Base-by-base conservation (phyloP, 2,888 invertebrate genomes). In the Cryptosula pallasiana region DNA sequence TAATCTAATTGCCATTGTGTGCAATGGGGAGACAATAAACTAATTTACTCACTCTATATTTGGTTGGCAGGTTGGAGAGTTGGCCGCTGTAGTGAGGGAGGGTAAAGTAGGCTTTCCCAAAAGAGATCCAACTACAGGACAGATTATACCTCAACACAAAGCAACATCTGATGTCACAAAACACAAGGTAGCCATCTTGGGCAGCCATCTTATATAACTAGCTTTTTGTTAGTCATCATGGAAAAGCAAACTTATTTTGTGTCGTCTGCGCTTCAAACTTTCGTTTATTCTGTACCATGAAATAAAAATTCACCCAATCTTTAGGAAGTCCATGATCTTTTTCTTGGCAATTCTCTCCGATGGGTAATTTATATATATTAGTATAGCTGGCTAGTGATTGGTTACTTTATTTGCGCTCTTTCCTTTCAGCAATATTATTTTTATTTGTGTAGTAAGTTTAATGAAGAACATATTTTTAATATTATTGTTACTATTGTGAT, bases 101-200 rank as follows among this genome's bases (percentile, higher is more conserved):
- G 76, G 78, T 35, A 73, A 75, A 58, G 78, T 78, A 1, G 80
- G 80, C 29, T 76, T 76, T 57, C 80, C 80, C 0, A 71, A 73
- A 29, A 73, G 77, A 45, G 79, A 80, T 69, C 76, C 76, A 0
- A 58, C 58, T 23, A 79, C 78, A 1, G 79, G 79, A 23, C 45
- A 72, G 34, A 54, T 79, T 35, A 35, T 73, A 20, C 71, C 76
- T 69, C 76, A 77, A 55, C 76, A 76, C 55, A 71, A 77, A 5
- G 69, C 72, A 3, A 69, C 75, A 13, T 73, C 76, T 23, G 78
- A 79, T 71, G 76, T 79, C 57, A 77, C 78, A 23, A 74, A 76
- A 55, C 36, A 55, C 54, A 71, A 72, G 70, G 35, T 73, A 71
- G 29, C n/a, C n/a, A n/a, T n/a, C n/a, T n/a, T n/a, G n/a, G n/a